Conservation (phyloP, 2,113 vertebrate species). For the Thunnus thynnus region DNA sequence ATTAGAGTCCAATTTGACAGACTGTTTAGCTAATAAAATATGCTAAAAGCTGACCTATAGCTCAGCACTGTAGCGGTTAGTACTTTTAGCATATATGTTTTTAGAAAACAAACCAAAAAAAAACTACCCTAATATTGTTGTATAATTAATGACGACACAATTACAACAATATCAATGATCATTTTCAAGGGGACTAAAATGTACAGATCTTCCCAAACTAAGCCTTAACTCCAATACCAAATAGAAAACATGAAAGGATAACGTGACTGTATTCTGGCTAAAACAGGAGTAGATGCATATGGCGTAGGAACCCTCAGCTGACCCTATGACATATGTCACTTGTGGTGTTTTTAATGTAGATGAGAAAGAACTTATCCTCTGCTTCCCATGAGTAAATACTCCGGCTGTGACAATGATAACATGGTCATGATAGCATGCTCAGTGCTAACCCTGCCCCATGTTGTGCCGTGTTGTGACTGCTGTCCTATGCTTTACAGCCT, state of each 20-base stretch:
- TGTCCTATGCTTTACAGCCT: conserved; percentile 49
- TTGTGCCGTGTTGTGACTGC: conserved; percentile 66
- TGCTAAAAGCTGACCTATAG: conserved; percentile 43
- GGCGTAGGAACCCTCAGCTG: not conserved
- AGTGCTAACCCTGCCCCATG: conserved; percentile 40
- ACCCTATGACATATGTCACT: conserved; percentile 30
- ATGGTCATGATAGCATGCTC: conserved; percentile 57
- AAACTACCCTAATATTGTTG: not conserved
- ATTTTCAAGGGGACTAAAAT: not conserved
- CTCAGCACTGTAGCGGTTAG: conserved; percentile 7
- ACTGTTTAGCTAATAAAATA: conserved; percentile 70
- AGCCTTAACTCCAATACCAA: not conserved
- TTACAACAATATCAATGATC: not conserved
- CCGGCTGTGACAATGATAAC: conserved; percentile 55
- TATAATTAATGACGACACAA: not conserved
- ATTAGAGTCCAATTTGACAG: conserved; percentile 69
- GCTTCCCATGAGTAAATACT: conserved; percentile 54
- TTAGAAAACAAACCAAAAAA: not conserved
- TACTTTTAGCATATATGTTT: not conserved
- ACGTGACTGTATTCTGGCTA: not conserved
- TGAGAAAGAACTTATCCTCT: conserved; percentile 57
- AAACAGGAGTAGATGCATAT: conserved; percentile 3
- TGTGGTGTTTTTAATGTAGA: conserved; percentile 58
- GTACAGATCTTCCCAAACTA: too few species aligned
- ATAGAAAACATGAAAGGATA: not conserved